Evolutionary conservation across 2,888 invertebrate genomes (phyloP).

Genomic region (Calameuta filiformis): DNA sequence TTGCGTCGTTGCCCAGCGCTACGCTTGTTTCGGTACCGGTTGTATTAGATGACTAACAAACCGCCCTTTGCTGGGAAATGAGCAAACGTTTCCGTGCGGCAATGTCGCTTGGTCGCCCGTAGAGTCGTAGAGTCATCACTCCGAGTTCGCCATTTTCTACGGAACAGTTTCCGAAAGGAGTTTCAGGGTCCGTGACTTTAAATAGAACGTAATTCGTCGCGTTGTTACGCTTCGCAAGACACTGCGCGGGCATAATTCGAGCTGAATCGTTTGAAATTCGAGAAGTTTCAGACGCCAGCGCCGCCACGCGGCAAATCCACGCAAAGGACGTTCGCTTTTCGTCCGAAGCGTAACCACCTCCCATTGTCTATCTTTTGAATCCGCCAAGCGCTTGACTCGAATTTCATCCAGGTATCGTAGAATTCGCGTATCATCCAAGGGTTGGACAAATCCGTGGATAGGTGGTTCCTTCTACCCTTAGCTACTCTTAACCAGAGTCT

Average conservation of each 20-base stretch:
- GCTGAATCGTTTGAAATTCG: not conserved
- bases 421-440: too few species aligned
- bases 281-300: not conserved
- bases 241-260: not conserved
- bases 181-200: slow-evolving; percentile 32
- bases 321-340: not conserved
- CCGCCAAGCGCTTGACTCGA: too few species aligned
- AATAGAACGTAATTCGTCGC: slow-evolving; percentile 34
- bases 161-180: slow-evolving; percentile 24
- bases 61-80: slow-evolving; percentile 19
- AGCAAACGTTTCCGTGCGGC: slow-evolving; percentile 20
- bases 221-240: not conserved
- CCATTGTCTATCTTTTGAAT: too few species aligned
- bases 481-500: slow-evolving; percentile 15
- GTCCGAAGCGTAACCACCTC: not conserved
- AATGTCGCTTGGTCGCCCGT: not conserved
- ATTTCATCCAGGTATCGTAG: too few species aligned
- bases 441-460: too few species aligned
- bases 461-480: slow-evolving; percentile 11
- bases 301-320: not conserved
- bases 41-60: slow-evolving; percentile 13
- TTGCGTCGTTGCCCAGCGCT: not conserved
- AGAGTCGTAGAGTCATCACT: not conserved
- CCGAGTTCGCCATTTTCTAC: slow-evolving; percentile 20
- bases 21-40: not conserved